These are phyloP conservation scores for Synanthedon andrenaeformis DNA, from an alignment of 2,888 invertebrate species.

Conservation along the genomic window DNA sequence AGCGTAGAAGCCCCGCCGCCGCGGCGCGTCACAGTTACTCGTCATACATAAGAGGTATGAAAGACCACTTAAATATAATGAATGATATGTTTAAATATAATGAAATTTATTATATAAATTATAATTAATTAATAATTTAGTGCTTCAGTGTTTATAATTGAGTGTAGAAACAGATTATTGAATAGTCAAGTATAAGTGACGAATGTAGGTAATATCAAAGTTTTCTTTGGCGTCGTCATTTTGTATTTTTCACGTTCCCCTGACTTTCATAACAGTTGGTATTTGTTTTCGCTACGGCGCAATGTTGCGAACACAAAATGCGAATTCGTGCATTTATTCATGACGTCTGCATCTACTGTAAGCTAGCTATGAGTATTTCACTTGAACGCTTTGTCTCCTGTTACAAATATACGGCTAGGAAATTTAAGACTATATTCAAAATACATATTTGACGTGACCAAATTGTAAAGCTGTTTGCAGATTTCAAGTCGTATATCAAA, in stretches of 20 bases:
- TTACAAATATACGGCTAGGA: slow-evolving; percentile 2
- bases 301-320: neutral
- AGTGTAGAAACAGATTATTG: too few species aligned
- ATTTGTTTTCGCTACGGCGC: neutral
- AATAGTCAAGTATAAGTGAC: too few species aligned
- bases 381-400: slow-evolving; percentile 6
- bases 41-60: too few species aligned
- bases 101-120: too few species aligned
- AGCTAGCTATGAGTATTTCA: slow-evolving; percentile 8
- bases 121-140: too few species aligned
- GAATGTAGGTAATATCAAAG: neutral
- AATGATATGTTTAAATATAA: too few species aligned
- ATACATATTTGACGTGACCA: slow-evolving; percentile 3
- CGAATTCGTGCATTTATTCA: slow-evolving; percentile 6
- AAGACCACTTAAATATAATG: too few species aligned
- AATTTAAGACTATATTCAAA: slow-evolving; percentile 1
- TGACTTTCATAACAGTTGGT: neutral
- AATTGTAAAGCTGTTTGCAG: too few species aligned
- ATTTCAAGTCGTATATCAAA: too few species aligned
- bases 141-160: too few species aligned
- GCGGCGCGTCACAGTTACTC: too few species aligned
- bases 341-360: slow-evolving; percentile 4
- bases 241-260: neutral
- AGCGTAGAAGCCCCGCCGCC: too few species aligned
- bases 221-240: neutral